phyloP scores from a whole-genome alignment of 2,888 invertebrate species.

The Azorinus chamasolen region DNA sequence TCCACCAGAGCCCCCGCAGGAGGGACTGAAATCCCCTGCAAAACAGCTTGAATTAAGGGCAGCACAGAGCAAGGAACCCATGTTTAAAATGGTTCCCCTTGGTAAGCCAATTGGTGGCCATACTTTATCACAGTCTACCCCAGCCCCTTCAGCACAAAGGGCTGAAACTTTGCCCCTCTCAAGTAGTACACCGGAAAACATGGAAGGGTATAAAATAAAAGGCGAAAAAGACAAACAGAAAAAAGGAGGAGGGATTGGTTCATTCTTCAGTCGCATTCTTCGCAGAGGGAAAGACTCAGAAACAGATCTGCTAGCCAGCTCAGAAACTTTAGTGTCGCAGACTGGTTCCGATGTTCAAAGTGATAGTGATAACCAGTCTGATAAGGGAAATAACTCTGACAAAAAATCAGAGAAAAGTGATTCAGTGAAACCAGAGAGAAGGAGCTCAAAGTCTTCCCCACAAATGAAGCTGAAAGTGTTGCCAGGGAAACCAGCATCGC shows the following conservation, averaged over 20 bases:
- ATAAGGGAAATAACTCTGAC: slow-evolving; percentile 44
- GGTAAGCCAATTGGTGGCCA: slow-evolving; percentile 69
- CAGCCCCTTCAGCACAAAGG: slow-evolving; percentile 15
- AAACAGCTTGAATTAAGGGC: slow-evolving; percentile 53
- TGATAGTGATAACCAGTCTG: slow-evolving; percentile 38
- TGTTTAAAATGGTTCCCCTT: slow-evolving; percentile 80
- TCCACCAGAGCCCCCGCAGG: slow-evolving; percentile 69
- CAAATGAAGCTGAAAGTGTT: slow-evolving; percentile 66
- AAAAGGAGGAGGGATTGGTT: slow-evolving; percentile 74
- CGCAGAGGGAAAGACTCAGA: slow-evolving; percentile 71
- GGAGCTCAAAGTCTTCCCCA: slow-evolving; percentile 55
- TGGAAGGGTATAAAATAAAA: slow-evolving; percentile 52
- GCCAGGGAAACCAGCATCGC: slow-evolving; percentile 49
- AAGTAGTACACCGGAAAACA: slow-evolving; percentile 11
- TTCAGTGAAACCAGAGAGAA: slow-evolving; percentile 43
- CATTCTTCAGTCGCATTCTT: slow-evolving; percentile 78
- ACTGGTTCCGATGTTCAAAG: slow-evolving; percentile 28
- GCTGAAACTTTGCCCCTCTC: not conserved
- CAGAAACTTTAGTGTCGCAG: slow-evolving; percentile 47
- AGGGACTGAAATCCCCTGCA: slow-evolving; percentile 48
- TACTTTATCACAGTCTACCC: slow-evolving; percentile 36
- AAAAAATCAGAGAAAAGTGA: slow-evolving; percentile 23
- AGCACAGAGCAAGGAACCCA: slow-evolving; percentile 70
- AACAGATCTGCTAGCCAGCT: slow-evolving; percentile 41
- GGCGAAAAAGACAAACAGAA: slow-evolving; percentile 51